A percentile compares a stretch with the other conserved stretches of the same genome.
Evolutionary conservation across 2,797 vertebrate species (phyloP).

Genomic region (Oreochromis mossambicus): DNA sequence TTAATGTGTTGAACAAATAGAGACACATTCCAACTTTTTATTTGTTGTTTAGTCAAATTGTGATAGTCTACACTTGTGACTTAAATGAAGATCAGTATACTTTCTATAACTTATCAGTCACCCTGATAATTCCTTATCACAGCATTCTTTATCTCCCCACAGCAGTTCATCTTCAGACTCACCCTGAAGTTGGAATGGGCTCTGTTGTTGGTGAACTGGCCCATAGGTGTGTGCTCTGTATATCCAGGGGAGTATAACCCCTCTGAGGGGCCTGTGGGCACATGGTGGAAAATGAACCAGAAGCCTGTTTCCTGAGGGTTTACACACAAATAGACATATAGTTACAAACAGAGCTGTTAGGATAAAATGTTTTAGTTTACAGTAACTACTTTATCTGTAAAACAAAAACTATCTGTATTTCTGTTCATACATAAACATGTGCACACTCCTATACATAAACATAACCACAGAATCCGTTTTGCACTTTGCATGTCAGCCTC

Average conservation of each 20-base stretch:
- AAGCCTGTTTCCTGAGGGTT: conserved; percentile 89
- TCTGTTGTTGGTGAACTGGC: conserved; percentile 90
- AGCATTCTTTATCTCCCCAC: background rate
- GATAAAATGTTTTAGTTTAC: background rate
- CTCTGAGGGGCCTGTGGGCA: conserved; percentile 89
- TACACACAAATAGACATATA: conserved; percentile 5
- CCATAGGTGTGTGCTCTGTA: conserved; percentile 90
- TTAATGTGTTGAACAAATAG: background rate
- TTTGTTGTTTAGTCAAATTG: background rate
- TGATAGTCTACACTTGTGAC: background rate
- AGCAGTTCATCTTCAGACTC: conserved; percentile 51
- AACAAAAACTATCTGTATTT: background rate
- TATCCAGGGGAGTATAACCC: conserved; percentile 90
- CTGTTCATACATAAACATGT: background rate
- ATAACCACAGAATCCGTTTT: background rate
- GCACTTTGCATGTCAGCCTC: background rate
- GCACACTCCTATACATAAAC: background rate
- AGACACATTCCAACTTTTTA: background rate
- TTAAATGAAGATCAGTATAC: too few species aligned
- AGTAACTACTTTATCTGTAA: background rate
- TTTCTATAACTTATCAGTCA: background rate
- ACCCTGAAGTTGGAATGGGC: conserved; percentile 97
- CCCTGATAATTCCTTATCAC: background rate
- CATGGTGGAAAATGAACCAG: conserved; percentile 96
- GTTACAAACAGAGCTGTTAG: background rate